Percentiles rank a stretch among this genome's conserved stretches.
Conservation (phyloP, 2,888 invertebrate genomes). For the Cosmia pyralina region DNA sequence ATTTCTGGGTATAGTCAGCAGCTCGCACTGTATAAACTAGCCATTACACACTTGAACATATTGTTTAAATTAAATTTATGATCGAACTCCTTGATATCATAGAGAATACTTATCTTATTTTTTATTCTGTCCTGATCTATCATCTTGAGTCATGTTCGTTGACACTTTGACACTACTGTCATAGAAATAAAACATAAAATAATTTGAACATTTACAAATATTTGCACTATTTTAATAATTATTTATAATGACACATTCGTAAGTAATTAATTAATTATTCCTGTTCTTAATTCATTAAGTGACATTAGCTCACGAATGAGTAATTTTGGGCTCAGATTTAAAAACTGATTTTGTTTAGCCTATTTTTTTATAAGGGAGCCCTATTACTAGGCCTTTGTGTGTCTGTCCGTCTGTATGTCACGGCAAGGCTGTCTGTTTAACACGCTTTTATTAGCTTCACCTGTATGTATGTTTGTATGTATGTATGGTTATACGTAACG, state of each 20-base stretch:
- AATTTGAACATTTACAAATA: conserved; percentile 55
- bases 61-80: not conserved
- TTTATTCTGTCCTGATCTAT: conserved; percentile 23
- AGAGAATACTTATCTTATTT: not conserved
- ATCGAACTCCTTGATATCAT: conserved; percentile 28
- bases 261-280: conserved; percentile 41
- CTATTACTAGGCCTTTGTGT: not conserved
- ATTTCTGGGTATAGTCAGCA: no score
- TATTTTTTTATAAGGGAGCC: not conserved
- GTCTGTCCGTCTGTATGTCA: not conserved
- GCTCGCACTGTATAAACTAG: no score
- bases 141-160: not conserved
- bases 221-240: conserved; percentile 35
- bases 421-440: not conserved
- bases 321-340: not conserved
- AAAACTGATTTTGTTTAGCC: not conserved
- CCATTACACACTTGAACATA: not conserved
- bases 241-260: conserved; percentile 63
- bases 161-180: not conserved
- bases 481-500: no score
- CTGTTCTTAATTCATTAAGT: not conserved
- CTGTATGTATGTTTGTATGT: no score
- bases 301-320: not conserved
- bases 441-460: no score
- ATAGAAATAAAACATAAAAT: conserved; percentile 17